These are phyloP conservation scores for Choristoneura rosaceana DNA, from an alignment of 2,888 invertebrate genomes.

Conservation along the genomic window DNA sequence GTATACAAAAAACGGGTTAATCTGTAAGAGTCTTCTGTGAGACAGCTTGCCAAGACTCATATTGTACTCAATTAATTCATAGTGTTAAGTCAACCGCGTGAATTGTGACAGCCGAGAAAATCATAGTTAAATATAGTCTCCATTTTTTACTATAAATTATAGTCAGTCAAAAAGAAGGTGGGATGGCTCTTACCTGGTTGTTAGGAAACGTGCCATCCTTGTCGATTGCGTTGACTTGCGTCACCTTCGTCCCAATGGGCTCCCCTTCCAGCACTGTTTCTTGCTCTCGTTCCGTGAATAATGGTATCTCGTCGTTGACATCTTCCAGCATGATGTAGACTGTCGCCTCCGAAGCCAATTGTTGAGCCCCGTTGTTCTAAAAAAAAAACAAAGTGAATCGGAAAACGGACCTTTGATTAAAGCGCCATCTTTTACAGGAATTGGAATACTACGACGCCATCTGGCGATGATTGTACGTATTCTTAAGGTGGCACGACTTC, in stretches of 20 bases:
- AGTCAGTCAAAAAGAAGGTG: not conserved
- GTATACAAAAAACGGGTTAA: too few species aligned
- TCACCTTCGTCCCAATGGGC: conserved; percentile 97
- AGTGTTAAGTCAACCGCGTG: not conserved
- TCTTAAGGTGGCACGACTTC: too few species aligned
- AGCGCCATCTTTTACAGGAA: conserved; percentile 20
- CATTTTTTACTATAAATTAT: not conserved
- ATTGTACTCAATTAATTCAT: too few species aligned
- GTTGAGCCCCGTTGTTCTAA: conserved; percentile 97
- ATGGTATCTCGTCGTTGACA: conserved; percentile 98
- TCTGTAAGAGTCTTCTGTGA: too few species aligned
- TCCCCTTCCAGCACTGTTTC: conserved; percentile 98
- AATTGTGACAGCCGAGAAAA: not conserved
- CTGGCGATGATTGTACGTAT: conserved; percentile 1
- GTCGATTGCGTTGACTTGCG: conserved; percentile 98
- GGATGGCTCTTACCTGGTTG: conserved; percentile 89
- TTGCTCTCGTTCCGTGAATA: conserved; percentile 97
- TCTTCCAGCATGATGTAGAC: conserved; percentile 97
- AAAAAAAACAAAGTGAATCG: conserved; percentile 31
- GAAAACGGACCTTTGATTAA: conserved; percentile 3
- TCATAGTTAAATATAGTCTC: not conserved
- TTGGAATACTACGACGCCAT: conserved; percentile 10
- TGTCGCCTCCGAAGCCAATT: conserved; percentile 97
- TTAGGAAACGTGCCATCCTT: conserved; percentile 98
- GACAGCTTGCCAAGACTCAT: too few species aligned